Evolutionary conservation across 92 coral and sea anemone genomes (phyloP).

Genomic region (Phenganax subtilis): DNA sequence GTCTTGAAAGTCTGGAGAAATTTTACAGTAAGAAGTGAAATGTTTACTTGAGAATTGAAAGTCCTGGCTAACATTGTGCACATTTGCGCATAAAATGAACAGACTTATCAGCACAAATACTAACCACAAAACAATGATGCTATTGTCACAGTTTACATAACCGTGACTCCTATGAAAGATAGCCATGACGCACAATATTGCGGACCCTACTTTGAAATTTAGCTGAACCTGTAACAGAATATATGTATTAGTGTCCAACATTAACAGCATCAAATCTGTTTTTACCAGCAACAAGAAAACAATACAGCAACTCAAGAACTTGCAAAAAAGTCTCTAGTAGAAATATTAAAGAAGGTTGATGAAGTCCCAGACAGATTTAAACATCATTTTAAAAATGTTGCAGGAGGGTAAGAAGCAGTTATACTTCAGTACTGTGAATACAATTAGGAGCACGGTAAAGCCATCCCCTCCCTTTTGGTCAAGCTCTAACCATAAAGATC

Average conservation of each 20-base stretch:
- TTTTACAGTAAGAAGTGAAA: conserved; percentile 51
- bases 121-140: neutral
- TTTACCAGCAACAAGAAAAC: neutral
- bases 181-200: too few relatives aligned
- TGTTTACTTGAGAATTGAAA: neutral
- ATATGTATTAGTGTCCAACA: neutral
- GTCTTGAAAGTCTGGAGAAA: conserved; percentile 73
- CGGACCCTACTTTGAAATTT: too few relatives aligned
- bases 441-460: neutral
- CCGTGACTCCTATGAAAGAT: too few relatives aligned
- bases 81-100: neutral
- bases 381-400: conserved; percentile 61
- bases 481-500: neutral
- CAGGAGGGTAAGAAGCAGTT: conserved; percentile 75
- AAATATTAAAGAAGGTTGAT: conserved; percentile 57
- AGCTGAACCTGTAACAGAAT: neutral
- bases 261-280: neutral
- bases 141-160: neutral
- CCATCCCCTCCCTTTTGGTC: neutral
- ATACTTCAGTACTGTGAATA: neutral
- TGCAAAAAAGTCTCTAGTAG: conserved; percentile 68
- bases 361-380: conserved; percentile 69
- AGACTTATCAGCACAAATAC: neutral
- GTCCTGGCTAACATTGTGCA: neutral
- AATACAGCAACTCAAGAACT: conserved; percentile 9